A percentile compares a stretch with the other conserved stretches of the same genome.
Conservation (phyloP, 2,888 invertebrate genomes). For the Caenorhabditis sulstoni region DNA sequence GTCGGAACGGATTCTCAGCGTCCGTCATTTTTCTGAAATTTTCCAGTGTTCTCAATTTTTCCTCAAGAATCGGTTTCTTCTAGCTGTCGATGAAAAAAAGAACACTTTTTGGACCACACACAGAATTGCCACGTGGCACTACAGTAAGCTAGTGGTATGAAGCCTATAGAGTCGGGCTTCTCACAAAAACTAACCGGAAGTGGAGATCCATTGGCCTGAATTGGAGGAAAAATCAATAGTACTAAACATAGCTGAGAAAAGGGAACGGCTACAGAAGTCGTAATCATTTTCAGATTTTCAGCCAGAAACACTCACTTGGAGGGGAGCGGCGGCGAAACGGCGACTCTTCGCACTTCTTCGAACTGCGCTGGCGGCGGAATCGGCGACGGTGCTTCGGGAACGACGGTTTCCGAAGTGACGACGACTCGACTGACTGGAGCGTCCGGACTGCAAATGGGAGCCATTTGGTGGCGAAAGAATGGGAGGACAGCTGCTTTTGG, state of each 20-base stretch:
- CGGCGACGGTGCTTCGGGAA: constrained; percentile 65
- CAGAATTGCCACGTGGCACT: constrained; percentile 13
- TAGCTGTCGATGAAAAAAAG: not conserved
- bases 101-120: constrained; percentile 28
- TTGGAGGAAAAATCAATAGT: no score
- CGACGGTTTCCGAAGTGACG: constrained; percentile 65
- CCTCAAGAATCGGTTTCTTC: not conserved
- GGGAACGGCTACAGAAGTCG: no score
- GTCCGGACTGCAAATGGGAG: constrained; percentile 66
- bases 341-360: constrained; percentile 64
- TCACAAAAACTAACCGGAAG: constrained; percentile 41
- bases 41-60: not conserved
- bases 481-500: constrained; percentile 1
- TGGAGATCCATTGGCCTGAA: constrained; percentile 56
- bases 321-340: constrained; percentile 62
- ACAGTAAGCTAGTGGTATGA: not conserved
- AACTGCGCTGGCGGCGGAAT: constrained; percentile 71
- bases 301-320: constrained; percentile 63
- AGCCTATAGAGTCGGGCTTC: no score
- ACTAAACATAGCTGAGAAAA: no score
- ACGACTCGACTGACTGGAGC: constrained; percentile 69
- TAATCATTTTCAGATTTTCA: no score
- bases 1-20: constrained; percentile 80
- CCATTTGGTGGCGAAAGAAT: not conserved
- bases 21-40: constrained; percentile 76